Base-by-base conservation (phyloP, 1,140 invertebrate genomes). In the Drosophila nigrodunni region DNA sequence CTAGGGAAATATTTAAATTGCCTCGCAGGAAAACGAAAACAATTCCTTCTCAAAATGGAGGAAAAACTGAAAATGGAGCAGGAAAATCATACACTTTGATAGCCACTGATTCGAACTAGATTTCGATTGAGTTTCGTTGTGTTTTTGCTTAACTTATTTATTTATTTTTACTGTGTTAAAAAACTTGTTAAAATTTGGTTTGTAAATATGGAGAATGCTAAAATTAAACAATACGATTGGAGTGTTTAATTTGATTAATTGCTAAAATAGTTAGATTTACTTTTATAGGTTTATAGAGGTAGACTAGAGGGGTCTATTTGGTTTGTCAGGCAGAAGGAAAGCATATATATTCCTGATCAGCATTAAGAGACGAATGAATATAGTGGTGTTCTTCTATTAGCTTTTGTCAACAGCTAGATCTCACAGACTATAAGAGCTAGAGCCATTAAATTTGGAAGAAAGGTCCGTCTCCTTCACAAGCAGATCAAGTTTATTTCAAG, bases 1-100 rank as follows among this genome's bases (percentile, higher is more conserved):
- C 8, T 15, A 15, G 49, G 46, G 3, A 61, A 46, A 39, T 41
- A 54, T 21, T 49, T 34, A 66, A 66, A 66, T 72, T 57, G 61
- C 52, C 68, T 66, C 66, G n/a, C 39, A 62, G 13, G 4, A 18
- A 39, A 43, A 60, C 25, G 6, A 30, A 59, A 18, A 39, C 18
- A 64, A 41, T 50, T 41, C 8, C 30, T 64, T 6, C 8, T 6
- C 8, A 15, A 57, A 7, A 52, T 7, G 1, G 35, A 9, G 35
- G 49, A 4, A 54, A n/a, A 54, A 54, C 9, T 4, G 4, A 21
- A 15, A 46, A 46, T n/a, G 43, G 21, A 3, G 7, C 2, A 47
- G 21, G 41, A 43, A 43, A 13, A 43, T 43, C 41, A 41, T 43
- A 5, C 11, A 43, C 41, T 43, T 43, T 43, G 41, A n/a, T 13